A percentile compares a stretch with the other conserved stretches of the same genome.
Evolutionary conservation across 2,888 invertebrate species (phyloP).

Genomic region (Kryphioiulus occultus): DNA sequence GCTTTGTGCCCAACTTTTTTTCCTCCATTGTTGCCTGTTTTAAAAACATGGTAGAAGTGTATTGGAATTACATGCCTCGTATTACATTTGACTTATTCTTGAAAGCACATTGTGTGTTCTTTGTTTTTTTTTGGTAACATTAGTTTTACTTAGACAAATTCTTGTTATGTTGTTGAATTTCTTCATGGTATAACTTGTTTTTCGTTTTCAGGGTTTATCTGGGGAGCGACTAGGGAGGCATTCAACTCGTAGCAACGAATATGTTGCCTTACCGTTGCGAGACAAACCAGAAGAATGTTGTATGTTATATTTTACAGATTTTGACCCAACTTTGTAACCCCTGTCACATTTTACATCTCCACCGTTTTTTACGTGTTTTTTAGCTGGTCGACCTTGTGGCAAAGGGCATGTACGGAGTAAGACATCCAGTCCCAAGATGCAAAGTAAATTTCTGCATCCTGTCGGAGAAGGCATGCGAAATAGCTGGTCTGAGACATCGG

Average conservation of each 20-base stretch:
- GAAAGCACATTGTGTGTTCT: too few relatives aligned
- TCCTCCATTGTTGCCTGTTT: too few relatives aligned
- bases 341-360: too few relatives aligned
- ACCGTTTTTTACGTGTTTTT: neutral
- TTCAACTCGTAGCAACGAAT: constrained; percentile 39
- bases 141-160: too few relatives aligned
- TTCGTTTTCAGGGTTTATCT: constrained; percentile 37
- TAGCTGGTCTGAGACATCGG: constrained; percentile 63
- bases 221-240: neutral
- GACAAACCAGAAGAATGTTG: constrained; percentile 42
- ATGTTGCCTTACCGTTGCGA: neutral
- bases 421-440: constrained; percentile 59
- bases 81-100: too few relatives aligned
- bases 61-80: too few relatives aligned
- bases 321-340: neutral
- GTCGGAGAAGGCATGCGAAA: constrained; percentile 65
- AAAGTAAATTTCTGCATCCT: constrained; percentile 66
- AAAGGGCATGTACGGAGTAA: constrained; percentile 52
- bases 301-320: neutral
- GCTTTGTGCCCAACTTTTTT: too few relatives aligned
- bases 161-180: too few relatives aligned
- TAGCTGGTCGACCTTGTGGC: neutral
- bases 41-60: too few relatives aligned
- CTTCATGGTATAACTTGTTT: too few relatives aligned
- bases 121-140: too few relatives aligned